phyloP scores from a whole-genome alignment of 2,113 vertebrate species.

The Colossoma macropomum region DNA sequence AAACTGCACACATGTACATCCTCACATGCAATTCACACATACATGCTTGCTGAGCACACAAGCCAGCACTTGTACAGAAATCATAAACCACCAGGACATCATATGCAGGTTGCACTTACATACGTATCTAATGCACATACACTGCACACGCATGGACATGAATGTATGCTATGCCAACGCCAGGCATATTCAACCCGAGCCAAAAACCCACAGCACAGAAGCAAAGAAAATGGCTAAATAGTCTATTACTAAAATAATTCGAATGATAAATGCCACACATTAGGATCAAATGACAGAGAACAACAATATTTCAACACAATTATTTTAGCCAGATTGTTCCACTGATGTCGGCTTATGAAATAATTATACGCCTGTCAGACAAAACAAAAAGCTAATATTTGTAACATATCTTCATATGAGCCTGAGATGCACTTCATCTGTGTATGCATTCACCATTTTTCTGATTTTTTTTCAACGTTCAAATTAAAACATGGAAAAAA shows the following conservation, averaged over 20 bases:
- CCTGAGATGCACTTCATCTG: not conserved
- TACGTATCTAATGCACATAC: not conserved
- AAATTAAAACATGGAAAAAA: conserved; percentile 12
- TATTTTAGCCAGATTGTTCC: conserved; percentile 15
- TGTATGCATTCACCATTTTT: conserved; percentile 11
- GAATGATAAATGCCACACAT: not conserved
- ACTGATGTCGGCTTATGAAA: conserved; percentile 21
- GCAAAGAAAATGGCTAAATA: not conserved
- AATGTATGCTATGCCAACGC: not conserved
- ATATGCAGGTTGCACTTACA: not conserved
- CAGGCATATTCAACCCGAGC: not conserved
- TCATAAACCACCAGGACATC: not conserved
- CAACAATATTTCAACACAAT: conserved; percentile 15
- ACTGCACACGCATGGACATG: not conserved
- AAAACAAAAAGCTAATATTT: conserved; percentile 31
- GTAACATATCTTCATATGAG: not conserved
- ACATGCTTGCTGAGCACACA: conserved; percentile 2
- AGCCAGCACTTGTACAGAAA: not conserved
- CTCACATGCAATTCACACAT: conserved; percentile 23
- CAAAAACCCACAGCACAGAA: not conserved
- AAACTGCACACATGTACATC: conserved; percentile 5
- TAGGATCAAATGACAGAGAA: not conserved
- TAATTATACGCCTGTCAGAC: conserved; percentile 7
- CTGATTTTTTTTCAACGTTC: not conserved
- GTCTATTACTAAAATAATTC: not conserved